A percentile compares a stretch with the other conserved stretches of the same genome.
Evolutionary conservation across 1,140 invertebrate genomes (phyloP).

Genomic region (Anadara kagoshimensis): DNA sequence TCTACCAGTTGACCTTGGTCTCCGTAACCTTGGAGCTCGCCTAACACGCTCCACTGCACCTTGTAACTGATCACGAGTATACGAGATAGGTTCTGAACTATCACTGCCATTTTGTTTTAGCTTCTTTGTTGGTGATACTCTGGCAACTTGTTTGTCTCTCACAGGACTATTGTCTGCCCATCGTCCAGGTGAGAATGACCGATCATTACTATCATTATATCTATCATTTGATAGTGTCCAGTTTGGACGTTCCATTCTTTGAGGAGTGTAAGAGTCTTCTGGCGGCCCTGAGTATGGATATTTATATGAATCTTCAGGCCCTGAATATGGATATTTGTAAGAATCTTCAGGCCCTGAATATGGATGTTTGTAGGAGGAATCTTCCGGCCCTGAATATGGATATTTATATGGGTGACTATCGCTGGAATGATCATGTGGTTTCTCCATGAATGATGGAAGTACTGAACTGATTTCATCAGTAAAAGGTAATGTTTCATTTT

Average conservation of each 20-base stretch:
- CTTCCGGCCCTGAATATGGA: slow-evolving; percentile 2
- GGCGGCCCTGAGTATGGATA: slow-evolving; percentile 10
- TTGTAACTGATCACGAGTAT: slow-evolving; percentile 73
- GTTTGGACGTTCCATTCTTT: slow-evolving; percentile 16
- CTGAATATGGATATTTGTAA: not conserved
- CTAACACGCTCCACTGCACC: slow-evolving; percentile 72
- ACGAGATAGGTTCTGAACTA: slow-evolving; percentile 64
- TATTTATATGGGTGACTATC: slow-evolving; percentile 2
- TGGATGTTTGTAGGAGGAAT: slow-evolving; percentile 18
- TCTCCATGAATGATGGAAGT: slow-evolving; percentile 53
- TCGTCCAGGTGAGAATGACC: slow-evolving; percentile 10
- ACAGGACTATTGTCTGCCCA: slow-evolving; percentile 35
- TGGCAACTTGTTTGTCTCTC: slow-evolving; percentile 32
- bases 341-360: slow-evolving; percentile 6
- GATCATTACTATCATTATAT: not conserved
- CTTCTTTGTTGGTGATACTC: slow-evolving; percentile 28
- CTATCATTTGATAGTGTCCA: slow-evolving; percentile 23
- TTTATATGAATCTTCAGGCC: not conserved
- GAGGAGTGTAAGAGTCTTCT: slow-evolving; percentile 5
- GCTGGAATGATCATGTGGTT: not conserved
- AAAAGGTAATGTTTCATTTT: slow-evolving; percentile 41
- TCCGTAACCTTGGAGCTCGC: slow-evolving; percentile 58
- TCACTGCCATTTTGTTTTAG: slow-evolving; percentile 28
- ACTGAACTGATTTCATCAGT: slow-evolving; percentile 67
- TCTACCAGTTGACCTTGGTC: slow-evolving; percentile 24